phyloP scores from a whole-genome alignment of 2,113 vertebrate species.

The Colaptes auratus region DNA sequence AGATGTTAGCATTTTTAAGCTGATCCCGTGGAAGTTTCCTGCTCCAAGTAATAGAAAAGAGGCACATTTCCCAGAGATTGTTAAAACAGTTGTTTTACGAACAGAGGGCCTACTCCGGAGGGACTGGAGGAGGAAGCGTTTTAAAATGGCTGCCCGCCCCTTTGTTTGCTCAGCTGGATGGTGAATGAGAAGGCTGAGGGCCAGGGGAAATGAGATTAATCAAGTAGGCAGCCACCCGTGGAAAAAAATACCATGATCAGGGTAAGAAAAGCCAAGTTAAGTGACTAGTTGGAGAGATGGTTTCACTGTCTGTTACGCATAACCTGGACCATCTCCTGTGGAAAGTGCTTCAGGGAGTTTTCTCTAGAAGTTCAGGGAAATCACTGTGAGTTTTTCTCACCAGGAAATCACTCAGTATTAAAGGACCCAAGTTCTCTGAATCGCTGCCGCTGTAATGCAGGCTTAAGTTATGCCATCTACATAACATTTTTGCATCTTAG shows the following conservation, averaged over 20 bases:
- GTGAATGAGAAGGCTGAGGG: slow-evolving; percentile 15
- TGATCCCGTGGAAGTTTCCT: slow-evolving; percentile 3
- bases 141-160: slow-evolving; percentile 24
- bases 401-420: not conserved
- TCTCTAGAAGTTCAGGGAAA: not conserved
- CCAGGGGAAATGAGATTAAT: slow-evolving; percentile 66
- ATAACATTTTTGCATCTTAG: not conserved
- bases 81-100: not conserved
- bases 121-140: slow-evolving; percentile 42
- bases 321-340: not conserved
- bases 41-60: not conserved
- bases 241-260: slow-evolving; percentile 14
- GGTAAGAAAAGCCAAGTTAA: slow-evolving; percentile 52
- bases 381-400: not conserved
- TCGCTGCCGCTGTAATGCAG: not conserved
- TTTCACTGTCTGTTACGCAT: not conserved
- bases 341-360: not conserved
- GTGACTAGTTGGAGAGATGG: not conserved
- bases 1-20: slow-evolving; percentile 21
- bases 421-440: not conserved
- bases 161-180: slow-evolving; percentile 75
- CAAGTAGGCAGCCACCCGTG: slow-evolving; percentile 60
- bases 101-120: slow-evolving; percentile 4
- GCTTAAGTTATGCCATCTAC: accelerated
- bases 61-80: not conserved